Base-by-base conservation (phyloP, 2,888 invertebrate species). In the Brenthis daphne region DNA sequence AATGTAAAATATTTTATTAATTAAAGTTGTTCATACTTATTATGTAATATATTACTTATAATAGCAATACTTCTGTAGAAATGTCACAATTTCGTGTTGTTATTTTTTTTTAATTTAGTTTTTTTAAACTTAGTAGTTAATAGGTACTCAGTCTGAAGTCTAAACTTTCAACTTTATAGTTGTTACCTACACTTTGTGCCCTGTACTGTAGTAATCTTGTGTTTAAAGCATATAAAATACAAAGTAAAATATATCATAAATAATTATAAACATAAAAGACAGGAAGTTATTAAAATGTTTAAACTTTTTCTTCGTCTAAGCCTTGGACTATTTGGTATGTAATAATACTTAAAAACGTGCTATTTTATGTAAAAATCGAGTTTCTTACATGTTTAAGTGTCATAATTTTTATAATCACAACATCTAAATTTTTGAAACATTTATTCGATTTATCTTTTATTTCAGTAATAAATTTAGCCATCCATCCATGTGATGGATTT, bases 321-420 rank as follows among this genome's bases (percentile, higher is more conserved):
- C 71, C 77, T 90, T 68, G 74, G 80, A 72, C 65, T 90, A 75
- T 76, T 90, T 57, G 83, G 91, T 90, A 82, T 85, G 87, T 79
- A 66, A 66, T 64, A 51, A 11, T 14, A 51, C 55, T 61, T 57
- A 20, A 24, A 37, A 53, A 56, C n/a, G 11, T 43, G 11, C 8
- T 47, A 53, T 43, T 47, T 43, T 14, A 37, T 4, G 13, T 54
- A n/a, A 12, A 43, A 11, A 55, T 12, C 43, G 37, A 20, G 14
- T 63, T 13, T n/a, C 3, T 14, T 57, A 37, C 8, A n/a, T 43
- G 43, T 6, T 2, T 16, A 16, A 16, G 16, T 6, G 33, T 37
- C 20, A 6, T 37, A 0, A 6, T 20, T 57, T 57, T 48, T 13
- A 47, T 58, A 24, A 57, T 13, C 13, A 12, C 14, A 24, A 24